Conservation (phyloP, 2,888 invertebrate species). For the Idaea biselata region DNA sequence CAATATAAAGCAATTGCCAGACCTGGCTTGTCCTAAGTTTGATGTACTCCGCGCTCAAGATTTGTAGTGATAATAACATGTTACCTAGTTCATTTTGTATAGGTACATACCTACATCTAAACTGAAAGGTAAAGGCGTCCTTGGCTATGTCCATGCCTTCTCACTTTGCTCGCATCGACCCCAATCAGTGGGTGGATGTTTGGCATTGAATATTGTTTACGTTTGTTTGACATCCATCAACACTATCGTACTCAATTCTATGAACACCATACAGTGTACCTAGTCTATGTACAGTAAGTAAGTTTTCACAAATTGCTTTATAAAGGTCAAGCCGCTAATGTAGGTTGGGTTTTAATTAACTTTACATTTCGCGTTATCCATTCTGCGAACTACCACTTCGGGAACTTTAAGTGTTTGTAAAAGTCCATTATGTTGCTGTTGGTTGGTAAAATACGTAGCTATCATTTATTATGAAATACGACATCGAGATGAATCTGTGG, state of each 20-base stretch:
- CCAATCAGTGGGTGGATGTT: constrained; percentile 18
- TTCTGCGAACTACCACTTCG: constrained; percentile 1
- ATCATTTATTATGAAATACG: no score
- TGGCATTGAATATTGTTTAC: constrained; percentile 32
- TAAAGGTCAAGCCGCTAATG: constrained; percentile 30
- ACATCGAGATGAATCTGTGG: no score
- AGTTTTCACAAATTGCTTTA: constrained; percentile 36
- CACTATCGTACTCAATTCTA: constrained; percentile 38
- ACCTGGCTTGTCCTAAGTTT: no score
- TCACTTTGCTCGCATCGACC: constrained; percentile 4
- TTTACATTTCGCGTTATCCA: constrained; percentile 2
- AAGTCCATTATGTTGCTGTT: not conserved
- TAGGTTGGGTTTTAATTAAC: constrained; percentile 18
- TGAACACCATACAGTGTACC: constrained; percentile 33
- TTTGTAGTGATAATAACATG: not conserved
- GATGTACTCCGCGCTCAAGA: not conserved
- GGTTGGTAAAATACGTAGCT: no score
- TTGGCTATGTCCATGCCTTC: constrained; percentile 3
- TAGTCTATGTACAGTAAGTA: constrained; percentile 5
- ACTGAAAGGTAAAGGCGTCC: not conserved
- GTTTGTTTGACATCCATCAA: constrained; percentile 43
- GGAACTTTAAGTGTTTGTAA: not conserved
- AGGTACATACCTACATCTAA: not conserved
- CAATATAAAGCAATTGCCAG: no score
- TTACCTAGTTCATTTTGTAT: not conserved